A percentile compares a stretch with the other conserved stretches of the same genome.
Evolutionary conservation across 2,797 vertebrate genomes (phyloP).

Genomic region (Pyrocephalus nanus): DNA sequence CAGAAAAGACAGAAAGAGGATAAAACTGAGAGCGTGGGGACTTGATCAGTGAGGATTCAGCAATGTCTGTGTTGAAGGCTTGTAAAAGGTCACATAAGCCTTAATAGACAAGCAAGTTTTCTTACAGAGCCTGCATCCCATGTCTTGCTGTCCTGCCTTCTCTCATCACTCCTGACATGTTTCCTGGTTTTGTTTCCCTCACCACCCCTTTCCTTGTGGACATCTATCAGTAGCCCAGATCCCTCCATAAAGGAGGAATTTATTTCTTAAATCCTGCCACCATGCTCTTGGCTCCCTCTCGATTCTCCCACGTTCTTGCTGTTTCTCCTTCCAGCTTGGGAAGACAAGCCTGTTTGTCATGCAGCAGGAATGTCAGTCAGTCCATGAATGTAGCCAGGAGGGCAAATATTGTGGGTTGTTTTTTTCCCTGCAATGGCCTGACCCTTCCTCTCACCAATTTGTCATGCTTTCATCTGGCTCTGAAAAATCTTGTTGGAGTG

Average conservation of each 20-base stretch:
- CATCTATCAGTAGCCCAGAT: not conserved
- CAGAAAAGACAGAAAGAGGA: not conserved
- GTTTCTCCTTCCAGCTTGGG: not conserved
- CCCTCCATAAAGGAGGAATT: not conserved
- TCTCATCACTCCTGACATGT: not conserved
- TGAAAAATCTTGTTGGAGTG: not conserved
- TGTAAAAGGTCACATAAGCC: not conserved
- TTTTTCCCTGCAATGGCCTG: not conserved
- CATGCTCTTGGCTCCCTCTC: not conserved
- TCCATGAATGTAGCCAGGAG: not conserved
- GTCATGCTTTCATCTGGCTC: conserved; percentile 5
- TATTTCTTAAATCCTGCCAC: not conserved
- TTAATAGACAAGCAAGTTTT: not conserved
- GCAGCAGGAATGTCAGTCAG: conserved; percentile 20
- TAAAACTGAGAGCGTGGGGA: not conserved
- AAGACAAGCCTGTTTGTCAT: conserved; percentile 2
- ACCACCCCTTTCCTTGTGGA: not conserved
- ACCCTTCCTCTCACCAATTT: not conserved
- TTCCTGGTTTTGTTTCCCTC: not conserved
- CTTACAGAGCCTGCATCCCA: not conserved
- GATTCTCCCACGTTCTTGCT: conserved; percentile 4
- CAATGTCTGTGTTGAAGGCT: not conserved
- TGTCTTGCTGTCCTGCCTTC: not conserved
- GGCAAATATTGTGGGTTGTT: not conserved
- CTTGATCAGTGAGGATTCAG: not conserved